Evolutionary conservation across 2,888 invertebrate species (phyloP).

Genomic region (Dryobota labecula): DNA sequence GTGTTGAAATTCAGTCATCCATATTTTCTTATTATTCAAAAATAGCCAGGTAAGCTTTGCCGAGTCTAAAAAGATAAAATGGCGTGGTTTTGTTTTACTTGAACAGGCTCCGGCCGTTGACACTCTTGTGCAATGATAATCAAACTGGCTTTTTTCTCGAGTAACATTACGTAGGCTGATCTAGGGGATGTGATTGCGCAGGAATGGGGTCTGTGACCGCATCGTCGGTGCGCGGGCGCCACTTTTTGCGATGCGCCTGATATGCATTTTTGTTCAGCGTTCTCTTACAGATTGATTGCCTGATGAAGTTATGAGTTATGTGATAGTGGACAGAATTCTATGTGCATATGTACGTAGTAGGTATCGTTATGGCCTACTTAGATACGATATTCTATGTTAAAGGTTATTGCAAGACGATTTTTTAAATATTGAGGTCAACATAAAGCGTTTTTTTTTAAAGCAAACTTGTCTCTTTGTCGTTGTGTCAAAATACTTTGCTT

Average conservation of each 20-base stretch:
- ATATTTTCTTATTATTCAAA: background rate
- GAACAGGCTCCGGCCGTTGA: constrained; percentile 32
- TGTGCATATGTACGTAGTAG: constrained; percentile 14
- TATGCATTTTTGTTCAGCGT: constrained; percentile 53
- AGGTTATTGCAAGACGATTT: background rate
- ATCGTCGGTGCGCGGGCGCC: constrained; percentile 51
- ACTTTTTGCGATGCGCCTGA: constrained; percentile 64
- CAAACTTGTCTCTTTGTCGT: background rate
- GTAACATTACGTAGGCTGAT: constrained; percentile 50
- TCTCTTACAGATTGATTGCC: constrained; percentile 46
- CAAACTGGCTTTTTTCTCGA: constrained; percentile 48
- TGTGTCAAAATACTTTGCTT: constrained; percentile 5
- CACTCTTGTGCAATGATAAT: constrained; percentile 38
- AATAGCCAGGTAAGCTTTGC: background rate
- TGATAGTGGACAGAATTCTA: constrained; percentile 25
- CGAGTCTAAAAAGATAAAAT: constrained; percentile 24
- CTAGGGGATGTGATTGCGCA: constrained; percentile 66
- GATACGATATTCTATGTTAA: background rate
- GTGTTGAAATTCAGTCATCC: background rate
- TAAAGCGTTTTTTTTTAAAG: background rate
- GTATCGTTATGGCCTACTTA: background rate
- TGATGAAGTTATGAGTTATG: constrained; percentile 39
- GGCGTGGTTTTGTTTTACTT: constrained; percentile 12
- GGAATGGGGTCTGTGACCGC: constrained; percentile 60
- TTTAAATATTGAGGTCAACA: background rate